Percentiles rank a stretch among this genome's conserved stretches.
These are phyloP conservation scores for Oxyscelio sp. DNA, from an alignment of 2,888 invertebrate genomes.

Conservation along the genomic window DNA sequence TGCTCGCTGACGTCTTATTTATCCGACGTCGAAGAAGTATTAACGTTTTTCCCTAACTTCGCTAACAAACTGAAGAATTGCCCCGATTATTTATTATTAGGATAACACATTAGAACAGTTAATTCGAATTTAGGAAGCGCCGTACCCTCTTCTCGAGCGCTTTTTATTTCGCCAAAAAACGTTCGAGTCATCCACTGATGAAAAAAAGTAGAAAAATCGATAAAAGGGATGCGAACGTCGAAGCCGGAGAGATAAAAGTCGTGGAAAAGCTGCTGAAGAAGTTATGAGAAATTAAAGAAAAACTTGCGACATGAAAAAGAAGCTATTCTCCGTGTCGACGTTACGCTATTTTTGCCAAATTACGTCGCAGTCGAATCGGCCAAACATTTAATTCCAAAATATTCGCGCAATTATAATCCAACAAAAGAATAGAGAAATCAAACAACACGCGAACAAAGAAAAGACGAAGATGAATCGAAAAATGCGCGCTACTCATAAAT, in stretches of 20 bases:
- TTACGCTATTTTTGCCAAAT: constrained; percentile 43
- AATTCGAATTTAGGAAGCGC: constrained; percentile 60
- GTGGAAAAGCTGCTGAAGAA: constrained; percentile 64
- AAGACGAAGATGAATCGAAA: constrained; percentile 1
- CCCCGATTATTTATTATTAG: constrained; percentile 61
- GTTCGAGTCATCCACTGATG: constrained; percentile 48
- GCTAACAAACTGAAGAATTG: constrained; percentile 32
- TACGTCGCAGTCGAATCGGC: constrained; percentile 5
- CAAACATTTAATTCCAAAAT: constrained; percentile 55
- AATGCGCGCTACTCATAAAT: constrained; percentile 14
- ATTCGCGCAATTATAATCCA: constrained; percentile 1
- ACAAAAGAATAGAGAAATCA: neutral
- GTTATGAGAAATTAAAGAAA: constrained; percentile 73
- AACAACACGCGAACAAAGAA: neutral
- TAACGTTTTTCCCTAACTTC: constrained; percentile 7
- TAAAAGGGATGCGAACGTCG: constrained; percentile 30
- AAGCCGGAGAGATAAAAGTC: constrained; percentile 62
- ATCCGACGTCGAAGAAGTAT: constrained; percentile 1
- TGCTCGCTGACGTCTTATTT: constrained; percentile 3
- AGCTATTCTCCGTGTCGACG: constrained; percentile 20
- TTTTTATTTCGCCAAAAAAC: constrained; percentile 54
- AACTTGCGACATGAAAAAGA: constrained; percentile 61
- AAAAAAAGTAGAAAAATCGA: constrained; percentile 67
- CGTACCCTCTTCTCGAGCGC: neutral
- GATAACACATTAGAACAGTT: constrained; percentile 44